Evolutionary conservation across 2,797 vertebrate species (phyloP).

Genomic region (Schizopygopsis pylzovi): DNA sequence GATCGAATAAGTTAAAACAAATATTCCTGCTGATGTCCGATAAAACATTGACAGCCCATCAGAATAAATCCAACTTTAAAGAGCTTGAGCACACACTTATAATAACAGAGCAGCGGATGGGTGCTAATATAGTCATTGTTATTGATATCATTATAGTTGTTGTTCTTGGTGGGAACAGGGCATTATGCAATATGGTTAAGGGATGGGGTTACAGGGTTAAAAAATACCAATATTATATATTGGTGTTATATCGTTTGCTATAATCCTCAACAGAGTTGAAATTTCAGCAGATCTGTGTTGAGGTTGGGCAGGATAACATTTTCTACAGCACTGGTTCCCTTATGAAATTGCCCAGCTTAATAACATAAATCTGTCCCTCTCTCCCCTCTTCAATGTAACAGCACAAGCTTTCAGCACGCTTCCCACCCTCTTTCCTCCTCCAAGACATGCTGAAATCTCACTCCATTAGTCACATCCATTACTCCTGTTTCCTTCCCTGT

Average conservation of each 20-base stretch:
- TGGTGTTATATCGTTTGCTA: neutral
- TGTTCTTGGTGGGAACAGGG: neutral
- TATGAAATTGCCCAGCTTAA: conserved; percentile 16
- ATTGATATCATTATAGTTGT: neutral
- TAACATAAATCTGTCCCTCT: conserved; percentile 20
- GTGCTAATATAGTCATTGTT: neutral
- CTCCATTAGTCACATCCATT: conserved; percentile 44
- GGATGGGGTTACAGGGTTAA: neutral
- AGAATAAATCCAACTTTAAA: neutral
- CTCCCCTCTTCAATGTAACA: conserved; percentile 17
- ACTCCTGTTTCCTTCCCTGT: conserved; percentile 23
- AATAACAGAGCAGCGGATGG: neutral
- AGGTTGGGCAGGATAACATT: neutral
- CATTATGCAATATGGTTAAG: neutral
- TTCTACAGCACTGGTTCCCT: neutral
- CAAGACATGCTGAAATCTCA: conserved; percentile 32
- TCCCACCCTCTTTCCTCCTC: conserved; percentile 36
- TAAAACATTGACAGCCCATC: neutral
- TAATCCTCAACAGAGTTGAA: neutral
- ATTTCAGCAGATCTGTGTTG: conserved; percentile 1
- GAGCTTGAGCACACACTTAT: neutral
- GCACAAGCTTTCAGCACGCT: conserved; percentile 31
- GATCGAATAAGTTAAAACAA: neutral
- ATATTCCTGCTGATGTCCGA: neutral
- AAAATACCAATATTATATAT: neutral